Conservation (phyloP, 2,888 invertebrate species). For the Mylabris sibirica region DNA sequence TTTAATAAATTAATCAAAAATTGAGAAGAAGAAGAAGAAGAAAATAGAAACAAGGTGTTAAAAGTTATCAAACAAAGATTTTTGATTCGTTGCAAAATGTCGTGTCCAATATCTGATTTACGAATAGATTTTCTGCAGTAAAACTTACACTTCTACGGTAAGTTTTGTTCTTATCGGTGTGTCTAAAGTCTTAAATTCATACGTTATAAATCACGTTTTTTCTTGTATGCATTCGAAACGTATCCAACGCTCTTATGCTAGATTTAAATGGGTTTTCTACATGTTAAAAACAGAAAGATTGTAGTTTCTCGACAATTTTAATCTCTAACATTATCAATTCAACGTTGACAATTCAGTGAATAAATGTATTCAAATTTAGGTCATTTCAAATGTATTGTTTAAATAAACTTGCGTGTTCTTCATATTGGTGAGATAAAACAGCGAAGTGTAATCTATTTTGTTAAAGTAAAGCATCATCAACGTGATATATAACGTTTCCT, state of each 20-base stretch:
- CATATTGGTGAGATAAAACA: constrained; percentile 21
- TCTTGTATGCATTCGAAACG: neutral
- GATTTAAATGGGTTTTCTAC: neutral
- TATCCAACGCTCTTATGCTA: no score
- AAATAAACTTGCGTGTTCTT: constrained; percentile 27
- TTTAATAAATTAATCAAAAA: constrained; percentile 9
- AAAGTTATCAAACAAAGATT: neutral
- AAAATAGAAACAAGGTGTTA: neutral
- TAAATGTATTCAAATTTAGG: neutral
- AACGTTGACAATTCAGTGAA: no score
- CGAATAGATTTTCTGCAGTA: neutral
- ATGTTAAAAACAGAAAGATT: no score
- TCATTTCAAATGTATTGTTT: constrained; percentile 13
- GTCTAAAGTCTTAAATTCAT: neutral
- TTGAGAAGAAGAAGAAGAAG: constrained; percentile 12
- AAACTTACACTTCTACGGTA: constrained; percentile 11
- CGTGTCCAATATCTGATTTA: constrained; percentile 9
- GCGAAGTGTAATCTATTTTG: constrained; percentile 22
- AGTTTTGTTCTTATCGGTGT: neutral
- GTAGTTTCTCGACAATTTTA: no score
- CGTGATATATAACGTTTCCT: constrained; percentile 12
- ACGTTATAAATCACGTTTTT: constrained; percentile 11
- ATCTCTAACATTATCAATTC: no score
- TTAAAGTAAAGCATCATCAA: constrained; percentile 3
- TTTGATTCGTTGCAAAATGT: neutral